Evolutionary conservation across 2,888 invertebrate species (phyloP).

Genomic region (Meandrusa payeni): DNA sequence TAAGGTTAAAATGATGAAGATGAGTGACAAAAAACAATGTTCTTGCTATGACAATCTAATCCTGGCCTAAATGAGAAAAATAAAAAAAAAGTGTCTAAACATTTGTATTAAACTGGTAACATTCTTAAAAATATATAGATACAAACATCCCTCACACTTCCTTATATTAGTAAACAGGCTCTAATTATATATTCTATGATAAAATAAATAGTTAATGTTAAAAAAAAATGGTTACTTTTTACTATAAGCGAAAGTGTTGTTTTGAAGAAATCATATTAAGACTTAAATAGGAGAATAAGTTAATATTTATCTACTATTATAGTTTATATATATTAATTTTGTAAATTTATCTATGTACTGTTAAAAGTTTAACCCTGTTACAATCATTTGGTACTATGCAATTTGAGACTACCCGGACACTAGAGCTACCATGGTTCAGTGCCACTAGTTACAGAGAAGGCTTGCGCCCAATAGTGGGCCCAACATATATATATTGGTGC

Average conservation of each 20-base stretch:
- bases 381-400: too few species aligned
- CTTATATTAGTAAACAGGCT: background rate
- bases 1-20: too few species aligned
- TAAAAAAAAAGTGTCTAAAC: too few species aligned
- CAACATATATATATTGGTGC: slow-evolving; percentile 20
- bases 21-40: too few species aligned
- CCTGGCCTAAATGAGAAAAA: too few species aligned
- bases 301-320: slow-evolving; percentile 5
- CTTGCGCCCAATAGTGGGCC: too few species aligned
- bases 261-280: too few species aligned
- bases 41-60: slow-evolving; percentile 7
- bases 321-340: slow-evolving; percentile 7
- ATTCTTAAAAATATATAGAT: background rate
- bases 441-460: too few species aligned
- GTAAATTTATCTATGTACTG: background rate
- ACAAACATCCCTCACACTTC: background rate
- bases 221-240: slow-evolving; percentile 9
- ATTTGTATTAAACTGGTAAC: background rate
- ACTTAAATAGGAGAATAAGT: too few species aligned
- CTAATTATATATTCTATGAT: background rate
- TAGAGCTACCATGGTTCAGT: too few species aligned
- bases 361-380: too few species aligned
- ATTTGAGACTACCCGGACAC: too few species aligned
- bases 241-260: slow-evolving; percentile 26
- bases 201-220: slow-evolving; percentile 1